These are phyloP conservation scores for Acromyrmex echinatior DNA, from an alignment of 1,140 invertebrate species.

Conservation along the genomic window DNA sequence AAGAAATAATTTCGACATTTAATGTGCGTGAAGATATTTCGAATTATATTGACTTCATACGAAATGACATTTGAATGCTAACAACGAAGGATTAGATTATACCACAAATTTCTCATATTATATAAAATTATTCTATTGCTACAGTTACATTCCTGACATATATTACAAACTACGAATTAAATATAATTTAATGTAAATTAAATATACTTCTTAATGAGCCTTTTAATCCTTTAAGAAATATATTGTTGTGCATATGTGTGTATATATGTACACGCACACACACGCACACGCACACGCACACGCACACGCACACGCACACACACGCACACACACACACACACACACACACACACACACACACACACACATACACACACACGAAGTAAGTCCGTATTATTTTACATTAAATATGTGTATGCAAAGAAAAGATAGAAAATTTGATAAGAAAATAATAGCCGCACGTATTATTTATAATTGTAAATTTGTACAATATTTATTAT, in stretches of 20 bases:
- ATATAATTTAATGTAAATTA: neutral
- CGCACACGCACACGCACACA: no score
- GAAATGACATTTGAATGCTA: neutral
- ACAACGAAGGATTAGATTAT: neutral
- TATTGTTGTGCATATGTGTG: no score
- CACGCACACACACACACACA: no score
- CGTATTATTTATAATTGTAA: slow-evolving; percentile 13
- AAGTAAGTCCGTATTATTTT: neutral
- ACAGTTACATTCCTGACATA: neutral
- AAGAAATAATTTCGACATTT: neutral
- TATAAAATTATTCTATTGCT: slow-evolving; percentile 13
- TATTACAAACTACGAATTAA: slow-evolving; percentile 12
- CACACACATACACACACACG: no score
- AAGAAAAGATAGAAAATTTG: neutral
- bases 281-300: no score
- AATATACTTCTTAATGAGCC: neutral
- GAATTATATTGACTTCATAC: neutral
- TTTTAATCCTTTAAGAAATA: neutral
- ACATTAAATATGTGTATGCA: neutral
- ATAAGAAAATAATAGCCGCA: neutral
- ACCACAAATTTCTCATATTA: slow-evolving; percentile 3
- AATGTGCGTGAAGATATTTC: neutral
- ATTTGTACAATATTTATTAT: slow-evolving; percentile 14
- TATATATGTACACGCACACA: no score
- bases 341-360: no score